phyloP scores from a whole-genome alignment of 2,888 invertebrate species.

The Helicoverpa assulta region DNA sequence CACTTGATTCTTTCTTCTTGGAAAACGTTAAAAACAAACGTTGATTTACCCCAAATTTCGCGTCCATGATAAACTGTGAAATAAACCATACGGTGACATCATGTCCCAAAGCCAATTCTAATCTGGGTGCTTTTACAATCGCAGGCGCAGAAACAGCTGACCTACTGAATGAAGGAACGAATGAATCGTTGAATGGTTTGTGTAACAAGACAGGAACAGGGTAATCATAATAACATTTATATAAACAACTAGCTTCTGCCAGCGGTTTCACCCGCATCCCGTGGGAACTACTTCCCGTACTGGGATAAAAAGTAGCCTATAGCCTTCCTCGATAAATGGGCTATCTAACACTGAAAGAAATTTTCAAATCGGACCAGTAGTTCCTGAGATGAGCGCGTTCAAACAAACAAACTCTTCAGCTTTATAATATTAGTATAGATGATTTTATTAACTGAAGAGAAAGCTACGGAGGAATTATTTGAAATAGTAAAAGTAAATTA shows the following conservation, averaged over 20 bases:
- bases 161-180: slow-evolving; percentile 47
- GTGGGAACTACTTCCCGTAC: no score
- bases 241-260: no score
- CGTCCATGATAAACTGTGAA: slow-evolving; percentile 11
- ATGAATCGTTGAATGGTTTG: slow-evolving; percentile 42
- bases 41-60: slow-evolving; percentile 17
- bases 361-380: no score
- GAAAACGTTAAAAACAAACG: slow-evolving; percentile 13
- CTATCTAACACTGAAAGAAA: no score
- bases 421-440: no score
- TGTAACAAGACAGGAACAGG: slow-evolving; percentile 44
- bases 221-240: slow-evolving; percentile 51
- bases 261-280: no score
- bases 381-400: no score
- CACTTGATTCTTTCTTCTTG: neutral
- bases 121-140: slow-evolving; percentile 45
- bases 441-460: slow-evolving; percentile 34
- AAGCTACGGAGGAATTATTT: slow-evolving; percentile 32
- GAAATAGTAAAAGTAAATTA: slow-evolving; percentile 16
- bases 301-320: no score
- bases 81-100: slow-evolving; percentile 45
- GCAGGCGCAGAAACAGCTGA: slow-evolving; percentile 43
- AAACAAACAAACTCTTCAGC: no score
- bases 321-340: no score
- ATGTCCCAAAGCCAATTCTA: slow-evolving; percentile 49